These are phyloP conservation scores for Volucella bombylans DNA, from an alignment of 2,888 invertebrate genomes.

Conservation along the genomic window DNA sequence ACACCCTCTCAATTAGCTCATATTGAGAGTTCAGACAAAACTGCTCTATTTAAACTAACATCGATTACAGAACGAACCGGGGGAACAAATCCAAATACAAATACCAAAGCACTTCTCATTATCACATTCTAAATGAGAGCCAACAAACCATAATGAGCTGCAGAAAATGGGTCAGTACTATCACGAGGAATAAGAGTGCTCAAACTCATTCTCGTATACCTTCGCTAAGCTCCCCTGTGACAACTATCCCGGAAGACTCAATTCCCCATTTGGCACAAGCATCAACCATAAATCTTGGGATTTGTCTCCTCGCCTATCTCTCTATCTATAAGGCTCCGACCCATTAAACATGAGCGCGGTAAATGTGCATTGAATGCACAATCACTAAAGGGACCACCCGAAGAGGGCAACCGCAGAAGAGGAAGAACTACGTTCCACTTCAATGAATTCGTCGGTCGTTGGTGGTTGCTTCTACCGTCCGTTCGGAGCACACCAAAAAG, in stretches of 20 bases:
- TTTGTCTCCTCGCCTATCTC: slow-evolving; percentile 60
- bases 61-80: neutral
- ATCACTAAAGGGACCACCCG: slow-evolving; percentile 43
- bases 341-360: slow-evolving; percentile 45
- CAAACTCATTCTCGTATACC: neutral
- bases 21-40: no score
- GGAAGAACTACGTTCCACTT: slow-evolving; percentile 57
- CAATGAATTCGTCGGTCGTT: slow-evolving; percentile 17
- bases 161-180: slow-evolving; percentile 43
- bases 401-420: neutral
- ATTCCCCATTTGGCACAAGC: slow-evolving; percentile 66
- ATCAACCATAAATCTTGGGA: slow-evolving; percentile 52
- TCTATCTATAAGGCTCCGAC: slow-evolving; percentile 45
- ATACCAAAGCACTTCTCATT: neutral
- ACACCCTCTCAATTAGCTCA: neutral
- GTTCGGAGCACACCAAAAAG: slow-evolving; percentile 5
- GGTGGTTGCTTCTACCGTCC: no score
- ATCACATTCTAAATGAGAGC: slow-evolving; percentile 15
- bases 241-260: slow-evolving; percentile 68
- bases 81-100: neutral
- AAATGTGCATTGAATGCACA: slow-evolving; percentile 66
- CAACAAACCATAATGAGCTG: slow-evolving; percentile 43
- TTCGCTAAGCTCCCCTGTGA: slow-evolving; percentile 4
- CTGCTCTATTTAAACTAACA: neutral
- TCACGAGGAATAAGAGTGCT: no score